phyloP scores from a whole-genome alignment of 1,140 invertebrate genomes.

The Dufourea novaeangliae region DNA sequence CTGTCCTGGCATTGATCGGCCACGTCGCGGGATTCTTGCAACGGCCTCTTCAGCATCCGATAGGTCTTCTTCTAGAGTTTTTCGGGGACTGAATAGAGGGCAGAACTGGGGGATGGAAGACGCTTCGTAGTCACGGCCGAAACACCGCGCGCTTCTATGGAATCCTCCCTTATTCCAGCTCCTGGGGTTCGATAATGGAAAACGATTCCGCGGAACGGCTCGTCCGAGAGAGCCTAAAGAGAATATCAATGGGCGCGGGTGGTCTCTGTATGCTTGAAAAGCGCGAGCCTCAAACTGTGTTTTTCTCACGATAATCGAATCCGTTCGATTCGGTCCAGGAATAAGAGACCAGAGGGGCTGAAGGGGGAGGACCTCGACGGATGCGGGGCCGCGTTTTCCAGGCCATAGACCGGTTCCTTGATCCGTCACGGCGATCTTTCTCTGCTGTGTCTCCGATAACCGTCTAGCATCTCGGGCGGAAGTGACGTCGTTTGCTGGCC shows the following conservation, averaged over 20 bases:
- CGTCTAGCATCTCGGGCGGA: slow-evolving; percentile 56
- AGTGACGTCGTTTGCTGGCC: slow-evolving; percentile 56
- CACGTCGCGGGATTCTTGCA: slow-evolving; percentile 22
- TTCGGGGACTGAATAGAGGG: not conserved
- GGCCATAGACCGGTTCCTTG: slow-evolving; percentile 40
- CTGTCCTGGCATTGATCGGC: slow-evolving; percentile 52
- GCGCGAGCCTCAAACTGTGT: not conserved
- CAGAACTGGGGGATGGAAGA: not conserved
- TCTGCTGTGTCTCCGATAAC: slow-evolving; percentile 60
- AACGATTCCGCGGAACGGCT: not conserved
- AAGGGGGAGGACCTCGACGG: not conserved
- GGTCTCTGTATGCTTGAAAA: not conserved
- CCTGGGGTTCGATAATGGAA: not conserved
- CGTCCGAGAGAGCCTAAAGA: not conserved
- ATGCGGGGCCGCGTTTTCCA: slow-evolving; percentile 43
- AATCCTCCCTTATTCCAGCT: not conserved
- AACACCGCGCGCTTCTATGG: not conserved
- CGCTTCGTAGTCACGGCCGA: not conserved
- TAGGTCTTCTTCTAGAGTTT: slow-evolving; percentile 23
- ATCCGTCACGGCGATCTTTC: slow-evolving; percentile 50
- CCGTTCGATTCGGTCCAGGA: not conserved
- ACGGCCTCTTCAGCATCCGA: slow-evolving; percentile 29
- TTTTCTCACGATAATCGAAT: slow-evolving; percentile 45
- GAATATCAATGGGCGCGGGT: slow-evolving; percentile 5
- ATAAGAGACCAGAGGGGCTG: not conserved